These are phyloP conservation scores for Coptotermes formosanus DNA, from an alignment of 1,140 invertebrate species.

Conservation along the genomic window DNA sequence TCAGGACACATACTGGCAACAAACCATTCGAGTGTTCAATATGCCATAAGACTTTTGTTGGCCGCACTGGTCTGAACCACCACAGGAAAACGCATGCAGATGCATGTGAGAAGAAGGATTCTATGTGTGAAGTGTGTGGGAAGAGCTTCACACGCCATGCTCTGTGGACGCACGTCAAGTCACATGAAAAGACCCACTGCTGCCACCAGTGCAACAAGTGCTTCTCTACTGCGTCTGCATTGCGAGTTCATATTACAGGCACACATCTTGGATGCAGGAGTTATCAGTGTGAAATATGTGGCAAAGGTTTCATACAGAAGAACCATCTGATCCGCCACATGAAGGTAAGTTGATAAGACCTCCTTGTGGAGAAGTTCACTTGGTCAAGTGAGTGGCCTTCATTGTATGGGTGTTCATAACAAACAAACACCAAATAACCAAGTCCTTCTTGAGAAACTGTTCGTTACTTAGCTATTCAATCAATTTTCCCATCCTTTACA, in stretches of 20 bases:
- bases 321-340: constrained; percentile 39
- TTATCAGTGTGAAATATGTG: constrained; percentile 35
- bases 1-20: constrained; percentile 63
- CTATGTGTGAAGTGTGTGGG: constrained; percentile 38
- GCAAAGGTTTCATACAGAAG: constrained; percentile 37
- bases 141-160: constrained; percentile 38
- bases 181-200: constrained; percentile 31
- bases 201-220: constrained; percentile 31
- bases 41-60: constrained; percentile 35
- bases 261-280: constrained; percentile 30
- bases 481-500: too few relatives aligned
- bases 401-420: too few relatives aligned
- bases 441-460: neutral
- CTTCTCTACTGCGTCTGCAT: constrained; percentile 26
- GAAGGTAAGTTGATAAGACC: constrained; percentile 25
- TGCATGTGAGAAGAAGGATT: constrained; percentile 13
- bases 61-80: constrained; percentile 35
- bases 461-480: too few relatives aligned
- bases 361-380: too few relatives aligned
- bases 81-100: constrained; percentile 32
- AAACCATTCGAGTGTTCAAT: constrained; percentile 56
- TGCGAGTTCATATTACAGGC: constrained; percentile 29
- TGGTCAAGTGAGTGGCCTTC: too few relatives aligned
- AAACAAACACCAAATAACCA: too few relatives aligned
- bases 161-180: constrained; percentile 35